These are phyloP conservation scores for Amblyraja radiata DNA, from an alignment of 2,797 vertebrate species.

Conservation along the genomic window DNA sequence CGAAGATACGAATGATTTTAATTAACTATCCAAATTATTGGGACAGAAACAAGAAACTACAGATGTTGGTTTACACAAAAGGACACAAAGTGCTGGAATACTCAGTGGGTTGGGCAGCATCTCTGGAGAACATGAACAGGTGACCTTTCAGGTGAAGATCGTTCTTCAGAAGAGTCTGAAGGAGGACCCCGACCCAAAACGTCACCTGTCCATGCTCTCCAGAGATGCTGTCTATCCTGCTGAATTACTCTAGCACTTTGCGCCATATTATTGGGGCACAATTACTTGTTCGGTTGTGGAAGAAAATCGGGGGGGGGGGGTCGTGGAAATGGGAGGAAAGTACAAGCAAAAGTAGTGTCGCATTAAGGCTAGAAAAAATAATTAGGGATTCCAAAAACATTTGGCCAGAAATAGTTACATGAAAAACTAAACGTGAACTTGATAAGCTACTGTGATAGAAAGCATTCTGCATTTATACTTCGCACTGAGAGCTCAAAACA, in stretches of 20 bases:
- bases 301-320: too few species aligned
- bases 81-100: too few species aligned
- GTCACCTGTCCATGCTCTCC: too few species aligned
- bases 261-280: neutral
- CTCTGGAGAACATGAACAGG: too few species aligned
- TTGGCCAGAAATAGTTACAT: neutral
- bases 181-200: too few species aligned
- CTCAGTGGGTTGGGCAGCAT: too few species aligned
- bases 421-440: neutral
- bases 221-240: too few species aligned
- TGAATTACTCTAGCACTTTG: too few species aligned
- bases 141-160: too few species aligned
- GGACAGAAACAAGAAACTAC: too few species aligned
- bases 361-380: neutral
- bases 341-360: neutral
- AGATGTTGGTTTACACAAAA: too few species aligned
- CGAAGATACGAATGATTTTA: neutral
- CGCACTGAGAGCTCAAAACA: neutral
- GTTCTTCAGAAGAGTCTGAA: too few species aligned
- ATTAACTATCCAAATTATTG: neutral
- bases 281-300: neutral
- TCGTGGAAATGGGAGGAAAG: neutral
- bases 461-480: conserved; percentile 24
- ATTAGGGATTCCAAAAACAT: neutral
- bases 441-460: neutral